A percentile compares a stretch with the other conserved stretches of the same genome.
Conservation (phyloP, 92 coral and sea anemone species). For the Paramuricea clavata region DNA sequence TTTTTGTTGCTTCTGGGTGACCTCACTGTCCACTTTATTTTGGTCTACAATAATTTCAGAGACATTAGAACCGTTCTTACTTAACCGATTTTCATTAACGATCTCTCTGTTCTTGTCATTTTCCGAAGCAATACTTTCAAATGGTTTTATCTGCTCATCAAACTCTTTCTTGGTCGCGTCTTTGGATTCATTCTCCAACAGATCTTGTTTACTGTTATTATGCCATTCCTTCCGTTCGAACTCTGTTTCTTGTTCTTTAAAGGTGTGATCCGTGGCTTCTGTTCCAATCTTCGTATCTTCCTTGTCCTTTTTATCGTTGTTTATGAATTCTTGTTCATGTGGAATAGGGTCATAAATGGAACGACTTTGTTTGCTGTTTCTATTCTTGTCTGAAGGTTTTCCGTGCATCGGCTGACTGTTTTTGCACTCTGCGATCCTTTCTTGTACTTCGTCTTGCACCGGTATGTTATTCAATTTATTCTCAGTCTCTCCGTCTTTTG, state of each 20-base stretch:
- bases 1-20: no score
- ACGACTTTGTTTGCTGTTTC: neutral
- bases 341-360: neutral
- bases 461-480: no score
- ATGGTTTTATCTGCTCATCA: neutral
- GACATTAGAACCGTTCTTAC: neutral
- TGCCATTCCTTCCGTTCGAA: no score
- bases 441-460: no score
- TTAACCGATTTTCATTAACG: neutral
- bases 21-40: no score
- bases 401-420: neutral
- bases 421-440: no score
- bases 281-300: neutral
- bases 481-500: no score
- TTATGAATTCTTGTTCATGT: neutral
- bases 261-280: no score
- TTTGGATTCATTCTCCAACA: neutral
- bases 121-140: neutral
- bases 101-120: neutral
- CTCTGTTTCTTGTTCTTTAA: neutral
- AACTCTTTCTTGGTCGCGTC: neutral
- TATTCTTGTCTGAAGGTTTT: neutral
- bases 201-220: no score
- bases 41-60: no score
- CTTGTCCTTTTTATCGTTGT: no score